These are phyloP conservation scores for Monoplex corrugatus DNA, from an alignment of 2,888 invertebrate species.

Conservation along the genomic window DNA sequence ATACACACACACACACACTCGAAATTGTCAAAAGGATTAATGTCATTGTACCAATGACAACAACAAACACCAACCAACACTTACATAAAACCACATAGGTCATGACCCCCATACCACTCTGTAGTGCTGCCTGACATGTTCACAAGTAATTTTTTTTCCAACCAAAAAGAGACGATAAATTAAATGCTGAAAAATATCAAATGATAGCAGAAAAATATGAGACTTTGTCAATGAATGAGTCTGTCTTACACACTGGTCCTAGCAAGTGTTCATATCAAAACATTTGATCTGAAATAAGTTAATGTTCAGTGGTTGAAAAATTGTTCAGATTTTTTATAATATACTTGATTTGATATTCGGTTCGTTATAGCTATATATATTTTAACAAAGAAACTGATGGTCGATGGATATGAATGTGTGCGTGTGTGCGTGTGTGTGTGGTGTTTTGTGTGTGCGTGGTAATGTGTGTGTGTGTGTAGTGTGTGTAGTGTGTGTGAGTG, in stretches of 20 bases:
- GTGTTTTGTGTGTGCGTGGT: too few relatives aligned
- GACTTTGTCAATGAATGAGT: too few relatives aligned
- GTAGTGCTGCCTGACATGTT: constrained; percentile 30
- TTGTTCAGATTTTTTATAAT: too few relatives aligned
- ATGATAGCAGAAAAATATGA: neutral
- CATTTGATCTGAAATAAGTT: too few relatives aligned
- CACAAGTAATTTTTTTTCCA: neutral
- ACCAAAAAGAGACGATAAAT: neutral
- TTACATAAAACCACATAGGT: neutral
- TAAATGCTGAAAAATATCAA: neutral
- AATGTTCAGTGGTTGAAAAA: too few relatives aligned
- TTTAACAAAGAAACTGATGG: too few relatives aligned
- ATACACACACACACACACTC: neutral
- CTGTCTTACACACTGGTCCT: too few relatives aligned
- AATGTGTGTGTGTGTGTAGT: too few relatives aligned
- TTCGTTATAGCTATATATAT: too few relatives aligned
- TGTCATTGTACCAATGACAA: neutral
- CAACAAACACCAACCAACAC: neutral
- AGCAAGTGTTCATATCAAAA: too few relatives aligned
- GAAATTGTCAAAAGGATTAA: neutral
- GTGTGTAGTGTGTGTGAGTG: neutral
- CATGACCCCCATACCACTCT: constrained; percentile 9
- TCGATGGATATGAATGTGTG: too few relatives aligned
- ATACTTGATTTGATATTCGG: too few relatives aligned
- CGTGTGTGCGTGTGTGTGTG: neutral